Percentiles rank a stretch among this genome's conserved stretches.
Evolutionary conservation across 2,888 invertebrate genomes (phyloP).

Genomic region (Melipona beecheii): DNA sequence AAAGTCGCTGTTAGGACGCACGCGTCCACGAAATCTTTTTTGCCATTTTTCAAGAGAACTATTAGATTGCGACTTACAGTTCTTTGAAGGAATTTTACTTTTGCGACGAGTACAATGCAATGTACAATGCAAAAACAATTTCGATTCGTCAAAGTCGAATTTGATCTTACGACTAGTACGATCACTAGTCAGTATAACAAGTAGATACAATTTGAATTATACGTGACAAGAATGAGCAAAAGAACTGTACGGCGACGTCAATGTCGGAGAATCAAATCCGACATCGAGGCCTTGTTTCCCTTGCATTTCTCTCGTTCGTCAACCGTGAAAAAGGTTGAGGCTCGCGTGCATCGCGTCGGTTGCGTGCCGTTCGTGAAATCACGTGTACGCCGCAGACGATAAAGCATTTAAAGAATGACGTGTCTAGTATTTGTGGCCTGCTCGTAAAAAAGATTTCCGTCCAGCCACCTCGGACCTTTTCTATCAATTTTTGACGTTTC

Average conservation of each 20-base stretch:
- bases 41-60: too few relatives aligned
- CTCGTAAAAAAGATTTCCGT: constrained; percentile 23
- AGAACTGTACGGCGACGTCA: background rate
- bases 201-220: background rate
- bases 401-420: constrained; percentile 48
- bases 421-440: constrained; percentile 2
- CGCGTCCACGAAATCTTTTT: too few relatives aligned
- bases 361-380: constrained; percentile 55
- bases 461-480: background rate
- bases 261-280: constrained; percentile 27
- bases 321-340: constrained; percentile 53
- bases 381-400: constrained; percentile 33
- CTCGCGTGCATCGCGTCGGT: constrained; percentile 53
- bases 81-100: too few relatives aligned
- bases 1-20: too few relatives aligned
- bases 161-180: too few relatives aligned
- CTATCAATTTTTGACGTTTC: constrained; percentile 4
- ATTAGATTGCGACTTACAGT: too few relatives aligned
- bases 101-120: too few relatives aligned
- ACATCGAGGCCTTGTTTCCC: constrained; percentile 30
- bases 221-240: background rate
- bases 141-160: too few relatives aligned
- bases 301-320: constrained; percentile 56
- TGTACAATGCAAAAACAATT: too few relatives aligned
- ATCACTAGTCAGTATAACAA: too few relatives aligned